phyloP scores from a whole-genome alignment of 2,888 invertebrate species.

The Hypolimnas misippus region DNA sequence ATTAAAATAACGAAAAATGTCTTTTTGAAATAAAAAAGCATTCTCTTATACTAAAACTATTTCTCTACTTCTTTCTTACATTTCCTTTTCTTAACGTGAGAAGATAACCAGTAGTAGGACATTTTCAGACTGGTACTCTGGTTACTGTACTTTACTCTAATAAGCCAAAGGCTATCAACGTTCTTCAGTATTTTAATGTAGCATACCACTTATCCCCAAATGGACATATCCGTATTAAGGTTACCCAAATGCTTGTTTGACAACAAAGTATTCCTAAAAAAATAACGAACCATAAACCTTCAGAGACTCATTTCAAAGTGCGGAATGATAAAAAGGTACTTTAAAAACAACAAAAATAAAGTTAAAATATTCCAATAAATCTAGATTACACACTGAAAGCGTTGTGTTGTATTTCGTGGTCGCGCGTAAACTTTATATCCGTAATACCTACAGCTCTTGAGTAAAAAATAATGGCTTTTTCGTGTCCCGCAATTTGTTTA shows the following conservation, averaged over 20 bases:
- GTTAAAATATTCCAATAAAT: slow-evolving; percentile 33
- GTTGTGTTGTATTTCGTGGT: slow-evolving; percentile 32
- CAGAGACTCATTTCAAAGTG: slow-evolving; percentile 12
- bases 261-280: neutral
- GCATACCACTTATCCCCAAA: too few relatives aligned
- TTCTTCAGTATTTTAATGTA: too few relatives aligned
- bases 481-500: slow-evolving; percentile 32
- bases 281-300: neutral
- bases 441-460: slow-evolving; percentile 29
- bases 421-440: slow-evolving; percentile 26
- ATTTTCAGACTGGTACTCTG: too few relatives aligned
- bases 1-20: too few relatives aligned
- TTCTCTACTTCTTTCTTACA: too few relatives aligned
- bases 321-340: slow-evolving; percentile 22
- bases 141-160: too few relatives aligned
- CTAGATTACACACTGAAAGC: slow-evolving; percentile 37
- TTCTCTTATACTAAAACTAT: too few relatives aligned
- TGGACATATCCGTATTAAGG: neutral
- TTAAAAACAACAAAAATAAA: slow-evolving; percentile 26
- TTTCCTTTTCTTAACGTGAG: too few relatives aligned
- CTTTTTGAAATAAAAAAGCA: too few relatives aligned
- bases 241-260: neutral
- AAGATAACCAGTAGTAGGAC: too few relatives aligned
- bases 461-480: slow-evolving; percentile 37
- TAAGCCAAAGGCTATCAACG: too few relatives aligned